Base-by-base conservation (phyloP, 1,140 invertebrate genomes). In the Pseudobourletiella spinata region DNA sequence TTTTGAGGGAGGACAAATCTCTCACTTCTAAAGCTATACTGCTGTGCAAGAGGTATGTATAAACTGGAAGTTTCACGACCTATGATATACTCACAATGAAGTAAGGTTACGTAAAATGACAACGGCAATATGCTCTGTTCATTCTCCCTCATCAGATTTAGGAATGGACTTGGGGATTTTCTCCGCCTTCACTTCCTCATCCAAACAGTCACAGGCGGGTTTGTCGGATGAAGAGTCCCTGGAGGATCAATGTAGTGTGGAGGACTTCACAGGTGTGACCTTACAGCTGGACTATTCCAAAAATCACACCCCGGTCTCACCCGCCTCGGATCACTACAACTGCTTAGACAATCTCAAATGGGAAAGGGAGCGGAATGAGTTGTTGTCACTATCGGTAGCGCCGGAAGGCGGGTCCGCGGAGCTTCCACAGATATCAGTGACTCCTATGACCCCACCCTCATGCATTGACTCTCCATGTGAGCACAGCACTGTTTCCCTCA, bases 381-480 rank as follows among this genome's bases (percentile, higher is more conserved):
- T 39, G n/a, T n/a, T 39, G 8, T 39, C 32, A 8, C 8, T 11
- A 8, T 8, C 8, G 8, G 32, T 8, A 8, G 32, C 32, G 8
- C 8, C n/a, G 8, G 32, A 39, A 8, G n/a, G 32, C 32, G n/a
- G n/a, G 8, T 8, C 8, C 32, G 32, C 8, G 8, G 32, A 16
- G 20, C 16, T 68, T 1, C 66, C 67, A 16, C 26, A 25, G 15
- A 69, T 65, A 16, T 54, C 67, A n/a, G 39, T 69, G 3, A 69
- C 64, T 2, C 67, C 64, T n/a, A 64, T 66, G 57, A 66, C 64
- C 4, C 64, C 64, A 28, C 50, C 58, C 2, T 63, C 58, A 4
- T 20, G 3, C 14, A 48, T 54, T 3, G 16, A 56, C 20, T 57
- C 61, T 24, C 61, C 61, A 18, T 61, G 64, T 52, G 66, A 57